Percentiles rank a stretch among this genome's conserved stretches.
Evolutionary conservation across 2,113 vertebrate genomes (phyloP).

Genomic region (Otocyon megalotis): DNA sequence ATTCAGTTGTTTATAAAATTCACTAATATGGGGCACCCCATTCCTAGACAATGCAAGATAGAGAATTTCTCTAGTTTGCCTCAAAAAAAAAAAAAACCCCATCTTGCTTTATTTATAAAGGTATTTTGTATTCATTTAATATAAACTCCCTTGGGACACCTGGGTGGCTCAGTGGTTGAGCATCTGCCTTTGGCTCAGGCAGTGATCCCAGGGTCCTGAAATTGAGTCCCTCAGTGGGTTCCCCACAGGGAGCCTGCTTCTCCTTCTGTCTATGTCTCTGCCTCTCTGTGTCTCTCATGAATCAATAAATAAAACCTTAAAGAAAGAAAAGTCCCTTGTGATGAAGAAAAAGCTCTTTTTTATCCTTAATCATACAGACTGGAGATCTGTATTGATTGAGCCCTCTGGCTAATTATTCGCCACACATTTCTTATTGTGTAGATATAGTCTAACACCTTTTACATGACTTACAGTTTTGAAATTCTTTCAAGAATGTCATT

Average conservation of each 20-base stretch:
- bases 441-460: background rate
- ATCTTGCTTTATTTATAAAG: background rate
- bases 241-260: too few species aligned
- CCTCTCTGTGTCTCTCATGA: too few species aligned
- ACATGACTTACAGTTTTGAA: background rate
- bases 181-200: too few species aligned
- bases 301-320: too few species aligned
- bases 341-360: background rate
- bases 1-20: background rate
- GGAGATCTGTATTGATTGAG: background rate
- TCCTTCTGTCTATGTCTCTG: too few species aligned
- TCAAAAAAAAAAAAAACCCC: background rate
- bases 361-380: background rate
- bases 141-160: background rate
- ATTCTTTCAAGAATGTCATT: constrained; percentile 33
- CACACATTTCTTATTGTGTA: background rate
- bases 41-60: background rate
- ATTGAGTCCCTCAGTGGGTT: too few species aligned
- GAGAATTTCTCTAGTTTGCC: background rate
- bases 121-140: background rate
- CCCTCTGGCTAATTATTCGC: background rate
- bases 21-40: background rate
- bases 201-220: too few species aligned
- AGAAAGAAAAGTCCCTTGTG: background rate
- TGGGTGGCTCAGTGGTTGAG: too few species aligned